A percentile compares a stretch with the other conserved stretches of the same genome.
phyloP scores from a whole-genome alignment of 2,888 invertebrate genomes.

The Hemicrepidius hirtus region DNA sequence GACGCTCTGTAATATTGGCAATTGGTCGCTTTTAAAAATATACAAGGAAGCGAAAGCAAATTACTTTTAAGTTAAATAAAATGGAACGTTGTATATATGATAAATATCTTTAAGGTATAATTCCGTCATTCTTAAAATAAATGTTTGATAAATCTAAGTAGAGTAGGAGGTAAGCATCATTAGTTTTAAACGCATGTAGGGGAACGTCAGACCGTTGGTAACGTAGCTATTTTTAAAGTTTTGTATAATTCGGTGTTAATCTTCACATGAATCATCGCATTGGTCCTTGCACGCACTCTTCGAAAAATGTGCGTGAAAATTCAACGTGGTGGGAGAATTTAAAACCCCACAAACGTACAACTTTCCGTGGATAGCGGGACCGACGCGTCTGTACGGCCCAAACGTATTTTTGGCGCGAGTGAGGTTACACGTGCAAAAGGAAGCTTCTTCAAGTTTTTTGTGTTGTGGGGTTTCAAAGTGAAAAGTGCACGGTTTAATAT shows the following conservation, averaged over 20 bases:
- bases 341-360: constrained; percentile 37
- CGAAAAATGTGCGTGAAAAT: constrained; percentile 50
- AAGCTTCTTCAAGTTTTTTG: neutral
- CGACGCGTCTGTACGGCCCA: constrained; percentile 12
- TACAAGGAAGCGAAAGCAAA: constrained; percentile 5
- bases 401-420: constrained; percentile 38
- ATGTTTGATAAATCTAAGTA: constrained; percentile 11
- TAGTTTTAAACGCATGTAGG: constrained; percentile 21
- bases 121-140: constrained; percentile 16
- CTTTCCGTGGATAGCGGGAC: constrained; percentile 22
- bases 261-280: constrained; percentile 47
- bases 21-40: constrained; percentile 3
- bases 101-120: neutral
- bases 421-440: constrained; percentile 16
- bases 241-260: constrained; percentile 48
- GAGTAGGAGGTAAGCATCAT: constrained; percentile 18
- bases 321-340: constrained; percentile 49
- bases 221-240: constrained; percentile 53
- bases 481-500: neutral
- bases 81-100: neutral
- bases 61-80: neutral
- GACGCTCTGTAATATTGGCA: constrained; percentile 71
- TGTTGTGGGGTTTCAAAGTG: neutral
- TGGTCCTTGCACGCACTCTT: constrained; percentile 45
- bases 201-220: constrained; percentile 43